A percentile compares a stretch with the other conserved stretches of the same genome.
Conservation (phyloP, 2,888 invertebrate species). For the Sialis fuliginosa region DNA sequence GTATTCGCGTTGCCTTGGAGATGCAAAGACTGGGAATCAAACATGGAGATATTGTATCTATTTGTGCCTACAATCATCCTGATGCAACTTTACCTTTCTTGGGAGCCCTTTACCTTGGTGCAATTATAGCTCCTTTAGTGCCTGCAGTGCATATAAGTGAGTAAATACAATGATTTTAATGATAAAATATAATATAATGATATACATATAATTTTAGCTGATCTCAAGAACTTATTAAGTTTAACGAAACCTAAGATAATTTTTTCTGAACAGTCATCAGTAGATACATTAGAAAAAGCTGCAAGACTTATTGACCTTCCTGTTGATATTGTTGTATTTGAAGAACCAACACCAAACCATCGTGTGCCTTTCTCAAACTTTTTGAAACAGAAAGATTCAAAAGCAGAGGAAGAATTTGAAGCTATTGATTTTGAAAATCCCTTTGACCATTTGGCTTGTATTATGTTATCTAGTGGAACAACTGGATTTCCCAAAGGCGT, state of each 20-base stretch:
- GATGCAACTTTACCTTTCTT: slow-evolving; percentile 27
- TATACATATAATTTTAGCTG: slow-evolving; percentile 7
- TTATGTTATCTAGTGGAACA: slow-evolving; percentile 49
- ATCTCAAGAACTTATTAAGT: slow-evolving; percentile 10
- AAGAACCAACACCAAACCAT: slow-evolving; percentile 1
- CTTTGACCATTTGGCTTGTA: slow-evolving; percentile 11
- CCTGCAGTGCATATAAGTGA: slow-evolving; percentile 12
- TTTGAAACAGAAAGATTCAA: neutral
- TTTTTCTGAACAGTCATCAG: slow-evolving; percentile 10
- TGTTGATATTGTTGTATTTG: slow-evolving; percentile 12
- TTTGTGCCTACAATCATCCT: slow-evolving; percentile 28
- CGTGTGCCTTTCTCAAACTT: slow-evolving; percentile 3
- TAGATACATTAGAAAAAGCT: slow-evolving; percentile 10
- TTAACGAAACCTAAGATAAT: slow-evolving; percentile 12
- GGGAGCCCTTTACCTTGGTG: slow-evolving; percentile 27
- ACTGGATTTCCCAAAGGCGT: slow-evolving; percentile 51
- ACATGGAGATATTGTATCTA: slow-evolving; percentile 25
- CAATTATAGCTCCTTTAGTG: slow-evolving; percentile 16
- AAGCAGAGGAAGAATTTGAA: neutral
- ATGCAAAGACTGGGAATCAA: slow-evolving; percentile 22
- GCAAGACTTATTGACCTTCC: slow-evolving; percentile 7
- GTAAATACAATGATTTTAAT: neutral
- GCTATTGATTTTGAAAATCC: neutral
- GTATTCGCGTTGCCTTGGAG: slow-evolving; percentile 25
- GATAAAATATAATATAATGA: no score